phyloP scores from a whole-genome alignment of 2,797 vertebrate species.

The Carcharodon carcharias region DNA sequence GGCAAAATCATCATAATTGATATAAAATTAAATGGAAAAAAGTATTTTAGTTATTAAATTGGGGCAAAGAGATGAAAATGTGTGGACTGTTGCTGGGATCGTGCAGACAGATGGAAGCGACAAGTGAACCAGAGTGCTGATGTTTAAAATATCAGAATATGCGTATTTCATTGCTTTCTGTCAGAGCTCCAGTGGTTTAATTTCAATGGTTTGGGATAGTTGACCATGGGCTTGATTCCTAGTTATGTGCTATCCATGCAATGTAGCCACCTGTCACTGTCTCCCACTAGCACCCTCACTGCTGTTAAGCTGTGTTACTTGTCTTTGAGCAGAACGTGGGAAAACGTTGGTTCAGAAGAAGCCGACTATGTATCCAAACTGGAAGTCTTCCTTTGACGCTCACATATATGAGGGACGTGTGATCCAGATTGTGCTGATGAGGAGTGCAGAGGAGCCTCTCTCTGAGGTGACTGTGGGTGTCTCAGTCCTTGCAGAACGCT shows the following conservation, averaged over 20 bases:
- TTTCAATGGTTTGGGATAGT: background rate
- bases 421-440: constrained; percentile 86
- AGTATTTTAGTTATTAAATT: background rate
- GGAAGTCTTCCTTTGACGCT: constrained; percentile 84
- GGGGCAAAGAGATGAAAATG: too few species aligned
- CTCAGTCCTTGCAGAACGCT: constrained; percentile 77
- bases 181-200: background rate
- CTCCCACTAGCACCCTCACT: too few species aligned
- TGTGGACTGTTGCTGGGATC: too few species aligned
- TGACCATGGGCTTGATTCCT: background rate
- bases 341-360: constrained; percentile 90
- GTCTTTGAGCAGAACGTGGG: constrained; percentile 69
- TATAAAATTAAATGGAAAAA: background rate
- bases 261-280: background rate
- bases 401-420: constrained; percentile 89
- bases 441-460: constrained; percentile 71
- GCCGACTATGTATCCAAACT: constrained; percentile 87
- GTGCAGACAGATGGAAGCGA: too few species aligned
- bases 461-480: constrained; percentile 84
- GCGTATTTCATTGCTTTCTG: background rate
- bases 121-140: background rate
- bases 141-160: background rate
- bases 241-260: background rate
- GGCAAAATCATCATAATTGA: background rate
- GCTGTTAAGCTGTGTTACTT: background rate